Conservation (phyloP, 23 tunicate genomes). For the Styela clava region DNA sequence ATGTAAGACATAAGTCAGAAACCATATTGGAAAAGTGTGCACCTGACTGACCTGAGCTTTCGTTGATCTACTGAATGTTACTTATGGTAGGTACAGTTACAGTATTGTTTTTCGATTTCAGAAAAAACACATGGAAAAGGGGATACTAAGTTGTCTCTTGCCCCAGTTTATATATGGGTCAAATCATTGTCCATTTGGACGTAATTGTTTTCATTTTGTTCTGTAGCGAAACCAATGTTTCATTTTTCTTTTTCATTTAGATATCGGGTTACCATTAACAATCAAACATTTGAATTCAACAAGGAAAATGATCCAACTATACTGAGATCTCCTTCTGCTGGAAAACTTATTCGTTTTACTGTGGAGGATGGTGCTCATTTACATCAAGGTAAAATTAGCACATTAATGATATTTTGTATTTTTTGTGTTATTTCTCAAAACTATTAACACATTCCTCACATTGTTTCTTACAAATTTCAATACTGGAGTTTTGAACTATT, state of each 20-base stretch:
- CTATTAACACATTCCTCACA: neutral
- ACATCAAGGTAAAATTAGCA: slow-evolving; percentile 30
- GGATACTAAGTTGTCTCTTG: no score
- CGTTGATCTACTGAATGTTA: no score
- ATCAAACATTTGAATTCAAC: slow-evolving; percentile 85
- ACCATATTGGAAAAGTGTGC: no score
- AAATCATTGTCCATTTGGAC: no score
- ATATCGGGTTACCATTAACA: slow-evolving; percentile 95
- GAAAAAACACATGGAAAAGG: no score
- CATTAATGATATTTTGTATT: neutral
- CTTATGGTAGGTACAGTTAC: no score
- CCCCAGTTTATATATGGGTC: no score
- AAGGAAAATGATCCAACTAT: slow-evolving; percentile 96
- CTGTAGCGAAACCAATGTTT: no score
- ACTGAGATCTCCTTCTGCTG: slow-evolving; percentile 88
- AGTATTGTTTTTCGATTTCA: no score
- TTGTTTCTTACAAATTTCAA: neutral
- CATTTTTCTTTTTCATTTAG: slow-evolving; percentile 20
- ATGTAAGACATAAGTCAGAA: no score
- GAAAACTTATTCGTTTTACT: slow-evolving; percentile 70
- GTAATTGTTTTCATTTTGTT: no score
- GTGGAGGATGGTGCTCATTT: slow-evolving; percentile 93
- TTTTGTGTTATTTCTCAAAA: neutral
- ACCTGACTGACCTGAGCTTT: no score
- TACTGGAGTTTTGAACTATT: neutral